Evolutionary conservation across 92 coral and sea anemone genomes (phyloP).

Genomic region (Ricordea florida): DNA sequence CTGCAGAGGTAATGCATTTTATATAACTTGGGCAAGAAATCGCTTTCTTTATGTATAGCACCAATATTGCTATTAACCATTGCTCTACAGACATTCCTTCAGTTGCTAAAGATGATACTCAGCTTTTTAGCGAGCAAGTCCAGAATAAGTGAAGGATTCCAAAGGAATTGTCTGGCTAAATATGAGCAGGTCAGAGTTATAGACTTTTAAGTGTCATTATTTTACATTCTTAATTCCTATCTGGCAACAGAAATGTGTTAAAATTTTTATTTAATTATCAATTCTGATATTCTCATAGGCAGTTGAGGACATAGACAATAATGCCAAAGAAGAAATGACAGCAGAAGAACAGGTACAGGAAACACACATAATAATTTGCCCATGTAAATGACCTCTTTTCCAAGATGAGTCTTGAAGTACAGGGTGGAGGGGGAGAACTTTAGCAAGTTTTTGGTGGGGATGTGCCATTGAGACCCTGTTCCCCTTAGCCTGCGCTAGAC

Average conservation of each 20-base stretch:
- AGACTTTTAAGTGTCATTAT: too few relatives aligned
- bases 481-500: too few relatives aligned
- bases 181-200: slow-evolving; percentile 81
- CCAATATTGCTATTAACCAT: background rate
- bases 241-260: background rate
- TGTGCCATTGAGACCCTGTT: too few relatives aligned
- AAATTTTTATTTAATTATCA: background rate
- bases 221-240: too few relatives aligned
- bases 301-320: slow-evolving; percentile 83
- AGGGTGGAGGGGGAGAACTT: too few relatives aligned
- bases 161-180: slow-evolving; percentile 77
- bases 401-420: too few relatives aligned
- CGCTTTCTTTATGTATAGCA: too few relatives aligned
- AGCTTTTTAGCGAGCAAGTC: slow-evolving; percentile 85
- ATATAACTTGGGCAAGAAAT: too few relatives aligned
- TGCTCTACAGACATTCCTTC: slow-evolving; percentile 77
- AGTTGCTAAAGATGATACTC: slow-evolving; percentile 81
- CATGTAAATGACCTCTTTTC: too few relatives aligned
- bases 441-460: too few relatives aligned
- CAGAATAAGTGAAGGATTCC: slow-evolving; percentile 86
- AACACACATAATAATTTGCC: too few relatives aligned
- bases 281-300: slow-evolving; percentile 45
- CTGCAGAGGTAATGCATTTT: background rate
- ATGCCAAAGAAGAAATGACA: slow-evolving; percentile 68
- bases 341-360: slow-evolving; percentile 72